Evolutionary conservation across 2,113 vertebrate species (phyloP), one percentile per base, ranked within the genome.

Genomic region (Pimephales promelas): DNA sequence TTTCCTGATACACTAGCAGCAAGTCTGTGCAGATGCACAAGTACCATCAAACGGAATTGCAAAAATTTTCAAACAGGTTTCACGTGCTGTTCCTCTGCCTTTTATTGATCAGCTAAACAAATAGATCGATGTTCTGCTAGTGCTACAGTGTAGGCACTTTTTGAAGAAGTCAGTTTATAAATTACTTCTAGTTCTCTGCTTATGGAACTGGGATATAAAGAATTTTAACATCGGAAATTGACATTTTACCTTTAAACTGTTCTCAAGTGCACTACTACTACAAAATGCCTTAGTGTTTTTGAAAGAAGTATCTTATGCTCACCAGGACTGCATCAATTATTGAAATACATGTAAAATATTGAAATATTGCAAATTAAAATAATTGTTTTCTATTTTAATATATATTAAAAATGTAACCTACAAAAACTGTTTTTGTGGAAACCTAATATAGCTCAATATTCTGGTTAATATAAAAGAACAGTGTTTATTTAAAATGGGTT

Each of bases 1-100:
- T 88, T 87, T 88, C 81, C 87, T 87, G 80, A 83, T 31, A 36
- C 34, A 61, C n/a, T 62, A 2, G 13, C 54, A 57, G 14, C 28
- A 72, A 76, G 62, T 59, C 57, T 68, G 56, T 83, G 26, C 40
- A 47, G 62, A 68, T 56, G 62, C 31, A 43, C 49, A 13, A 36
- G 24, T 22, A 11, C 45, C 36, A 49, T 49, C 73, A 43, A 43
- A 36, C 56, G 77, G 71, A 54, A 66, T 22, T 26, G 6, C 34
- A 57, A 28, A 9, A 59, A 18, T 73, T 24, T 49, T 73, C n/a
- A 18, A 49, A 14, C n/a, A 8, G 71, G 26, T 75, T 75, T 74
- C 28, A 31, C 24, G 2, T 24, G 3, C n/a, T 14, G 68, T 71
- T 68, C 20, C 64, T 54, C 18, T 36, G 18, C 18, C 18, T 68